Evolutionary conservation across 2,113 vertebrate genomes (phyloP).

Genomic region (Phylloscopus trochilus): DNA sequence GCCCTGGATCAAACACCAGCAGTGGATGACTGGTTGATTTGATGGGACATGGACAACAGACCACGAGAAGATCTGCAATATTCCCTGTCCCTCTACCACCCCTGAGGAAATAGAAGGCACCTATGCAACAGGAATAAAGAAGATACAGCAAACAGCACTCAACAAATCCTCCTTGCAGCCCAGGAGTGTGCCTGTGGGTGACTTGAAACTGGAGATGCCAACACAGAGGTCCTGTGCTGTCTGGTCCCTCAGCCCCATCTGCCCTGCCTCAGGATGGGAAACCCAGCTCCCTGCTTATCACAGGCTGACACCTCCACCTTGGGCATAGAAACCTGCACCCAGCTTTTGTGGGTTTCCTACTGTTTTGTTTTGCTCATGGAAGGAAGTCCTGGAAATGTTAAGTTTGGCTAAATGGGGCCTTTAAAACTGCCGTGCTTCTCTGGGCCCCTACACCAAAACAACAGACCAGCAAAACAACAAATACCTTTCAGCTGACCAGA

Average conservation of each 20-base stretch:
- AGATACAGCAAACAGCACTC: not conserved
- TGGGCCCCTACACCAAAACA: not conserved
- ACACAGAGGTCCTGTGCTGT: not conserved
- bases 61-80: not conserved
- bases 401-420: not conserved
- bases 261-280: not conserved
- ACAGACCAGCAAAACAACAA: not conserved
- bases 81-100: not conserved
- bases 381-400: not conserved
- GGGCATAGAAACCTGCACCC: not conserved
- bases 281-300: not conserved
- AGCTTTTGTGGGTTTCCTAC: not conserved
- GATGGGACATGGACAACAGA: not conserved
- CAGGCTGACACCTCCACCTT: not conserved
- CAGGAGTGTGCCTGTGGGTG: not conserved
- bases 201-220: not conserved
- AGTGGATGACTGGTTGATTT: not conserved
- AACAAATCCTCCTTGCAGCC: not conserved
- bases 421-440: not conserved
- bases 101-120: not conserved
- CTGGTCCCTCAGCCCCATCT: not conserved
- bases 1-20: not conserved
- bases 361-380: not conserved
- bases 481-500: accelerated
- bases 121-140: not conserved